These are phyloP conservation scores for Clanis bilineata DNA, from an alignment of 2,888 invertebrate species.

Conservation along the genomic window DNA sequence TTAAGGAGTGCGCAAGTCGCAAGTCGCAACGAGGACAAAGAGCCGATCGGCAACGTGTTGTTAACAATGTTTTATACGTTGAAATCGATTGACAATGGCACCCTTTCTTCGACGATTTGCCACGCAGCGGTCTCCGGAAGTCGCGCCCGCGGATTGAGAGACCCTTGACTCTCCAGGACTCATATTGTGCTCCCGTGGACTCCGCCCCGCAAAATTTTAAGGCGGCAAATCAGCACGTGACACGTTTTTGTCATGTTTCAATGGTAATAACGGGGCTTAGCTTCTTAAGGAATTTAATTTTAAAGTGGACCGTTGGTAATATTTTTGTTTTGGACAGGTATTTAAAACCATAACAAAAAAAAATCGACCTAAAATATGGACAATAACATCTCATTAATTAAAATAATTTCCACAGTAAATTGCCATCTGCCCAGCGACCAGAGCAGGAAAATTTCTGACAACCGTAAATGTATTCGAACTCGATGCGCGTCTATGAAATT, in stretches of 20 bases:
- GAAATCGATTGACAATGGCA: slow-evolving; percentile 79
- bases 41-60: slow-evolving; percentile 74
- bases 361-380: too few species aligned
- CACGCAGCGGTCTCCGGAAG: slow-evolving; percentile 77
- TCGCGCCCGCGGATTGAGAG: slow-evolving; percentile 62
- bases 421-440: too few species aligned
- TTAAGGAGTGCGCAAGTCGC: slow-evolving; percentile 79
- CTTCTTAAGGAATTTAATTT: slow-evolving; percentile 1
- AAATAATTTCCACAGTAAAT: too few species aligned
- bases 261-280: slow-evolving; percentile 22
- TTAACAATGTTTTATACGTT: slow-evolving; percentile 75
- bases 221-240: slow-evolving; percentile 67
- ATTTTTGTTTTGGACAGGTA: neutral
- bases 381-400: too few species aligned
- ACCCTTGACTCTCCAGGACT: slow-evolving; percentile 70
- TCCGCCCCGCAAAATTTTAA: slow-evolving; percentile 70
- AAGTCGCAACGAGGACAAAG: slow-evolving; percentile 69
- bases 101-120: slow-evolving; percentile 80
- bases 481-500: too few species aligned
- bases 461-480: too few species aligned
- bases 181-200: slow-evolving; percentile 58
- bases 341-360: neutral
- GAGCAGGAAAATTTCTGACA: too few species aligned
- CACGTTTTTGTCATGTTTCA: slow-evolving; percentile 47
- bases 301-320: slow-evolving; percentile 16